These are phyloP conservation scores for Acrobasis consociella DNA, from an alignment of 2,888 invertebrate species.

Conservation along the genomic window DNA sequence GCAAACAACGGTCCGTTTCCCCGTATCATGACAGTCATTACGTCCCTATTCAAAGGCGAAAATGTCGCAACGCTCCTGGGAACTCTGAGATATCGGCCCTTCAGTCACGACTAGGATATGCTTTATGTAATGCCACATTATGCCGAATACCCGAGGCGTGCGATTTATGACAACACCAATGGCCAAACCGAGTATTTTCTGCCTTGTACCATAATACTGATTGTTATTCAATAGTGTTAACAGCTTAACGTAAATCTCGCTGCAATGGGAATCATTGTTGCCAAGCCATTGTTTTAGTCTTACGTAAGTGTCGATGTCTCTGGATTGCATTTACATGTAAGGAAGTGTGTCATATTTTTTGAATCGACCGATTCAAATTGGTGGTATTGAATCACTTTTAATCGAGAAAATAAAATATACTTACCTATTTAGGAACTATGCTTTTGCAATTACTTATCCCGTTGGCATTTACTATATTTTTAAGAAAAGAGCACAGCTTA, in stretches of 20 bases:
- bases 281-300: slow-evolving; percentile 4
- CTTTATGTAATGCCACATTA: slow-evolving; percentile 62
- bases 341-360: neutral
- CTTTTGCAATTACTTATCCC: too few species aligned
- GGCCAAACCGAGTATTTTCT: slow-evolving; percentile 41
- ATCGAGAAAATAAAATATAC: neutral
- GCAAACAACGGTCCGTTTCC: slow-evolving; percentile 66
- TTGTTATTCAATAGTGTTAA: slow-evolving; percentile 33
- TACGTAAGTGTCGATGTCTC: slow-evolving; percentile 4
- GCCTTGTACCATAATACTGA: slow-evolving; percentile 16
- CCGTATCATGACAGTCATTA: slow-evolving; percentile 67
- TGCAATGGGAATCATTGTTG: slow-evolving; percentile 4
- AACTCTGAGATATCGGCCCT: slow-evolving; percentile 52
- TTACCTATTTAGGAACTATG: too few species aligned
- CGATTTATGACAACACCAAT: slow-evolving; percentile 60
- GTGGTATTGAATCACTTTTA: neutral
- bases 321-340: neutral
- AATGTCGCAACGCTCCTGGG: slow-evolving; percentile 68
- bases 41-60: slow-evolving; percentile 43
- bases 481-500: too few species aligned
- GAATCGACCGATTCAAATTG: neutral
- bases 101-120: slow-evolving; percentile 70
- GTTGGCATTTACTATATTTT: too few species aligned
- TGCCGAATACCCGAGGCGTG: slow-evolving; percentile 53
- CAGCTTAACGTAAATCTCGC: slow-evolving; percentile 22